Percentiles rank a stretch among this genome's conserved stretches.
These are phyloP conservation scores for Dinomys branickii DNA, from an alignment of 2,113 vertebrate genomes.

Conservation along the genomic window DNA sequence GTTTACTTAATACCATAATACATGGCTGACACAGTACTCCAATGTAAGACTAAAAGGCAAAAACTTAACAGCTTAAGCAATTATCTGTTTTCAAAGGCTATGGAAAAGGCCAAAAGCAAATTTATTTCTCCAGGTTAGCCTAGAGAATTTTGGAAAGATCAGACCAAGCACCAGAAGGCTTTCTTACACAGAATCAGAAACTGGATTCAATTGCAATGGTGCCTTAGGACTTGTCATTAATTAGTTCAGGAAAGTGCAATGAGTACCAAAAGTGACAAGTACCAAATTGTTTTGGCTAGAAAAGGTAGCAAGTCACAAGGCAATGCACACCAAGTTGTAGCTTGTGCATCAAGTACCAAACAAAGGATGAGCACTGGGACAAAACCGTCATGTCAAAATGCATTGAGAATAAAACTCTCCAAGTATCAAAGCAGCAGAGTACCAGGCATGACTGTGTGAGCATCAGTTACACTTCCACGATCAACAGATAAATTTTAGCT, in stretches of 20 bases:
- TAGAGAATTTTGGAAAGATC: not conserved
- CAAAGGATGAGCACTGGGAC: not conserved
- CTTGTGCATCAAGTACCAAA: not conserved
- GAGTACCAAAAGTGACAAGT: not conserved
- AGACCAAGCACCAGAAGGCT: not conserved
- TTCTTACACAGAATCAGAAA: not conserved
- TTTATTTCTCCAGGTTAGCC: not conserved
- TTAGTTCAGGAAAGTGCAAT: not conserved
- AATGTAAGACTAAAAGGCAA: not conserved
- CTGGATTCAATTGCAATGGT: not conserved
- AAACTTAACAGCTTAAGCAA: not conserved
- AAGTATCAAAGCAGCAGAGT: not conserved
- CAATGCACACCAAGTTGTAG: not conserved
- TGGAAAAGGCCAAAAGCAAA: not conserved
- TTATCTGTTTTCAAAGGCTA: not conserved
- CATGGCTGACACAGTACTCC: not conserved
- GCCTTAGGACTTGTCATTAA: too few species aligned
- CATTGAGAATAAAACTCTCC: not conserved
- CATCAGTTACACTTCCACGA: not conserved
- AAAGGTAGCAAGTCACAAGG: not conserved
- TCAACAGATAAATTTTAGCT: not conserved
- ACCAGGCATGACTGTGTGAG: not conserved
- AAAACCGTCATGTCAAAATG: not conserved
- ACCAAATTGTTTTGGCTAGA: not conserved
- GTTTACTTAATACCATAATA: not conserved